A percentile compares a stretch with the other conserved stretches of the same genome.
phyloP scores from a whole-genome alignment of 37 sponge, comb jelly and placozoan genomes.

The Ephydatia muelleri region DNA sequence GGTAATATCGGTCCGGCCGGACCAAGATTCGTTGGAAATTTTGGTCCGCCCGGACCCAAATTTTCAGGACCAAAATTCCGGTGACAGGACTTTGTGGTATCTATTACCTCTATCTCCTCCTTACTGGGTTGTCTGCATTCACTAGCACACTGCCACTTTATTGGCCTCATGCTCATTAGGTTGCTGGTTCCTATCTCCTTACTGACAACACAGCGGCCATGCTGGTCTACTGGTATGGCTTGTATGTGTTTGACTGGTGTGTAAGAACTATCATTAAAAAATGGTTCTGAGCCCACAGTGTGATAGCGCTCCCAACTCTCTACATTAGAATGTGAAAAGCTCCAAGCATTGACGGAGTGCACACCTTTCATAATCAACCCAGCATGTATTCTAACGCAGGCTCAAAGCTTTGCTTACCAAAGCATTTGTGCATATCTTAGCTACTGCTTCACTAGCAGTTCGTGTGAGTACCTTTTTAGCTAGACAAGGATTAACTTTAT shows the following conservation, averaged over 20 bases:
- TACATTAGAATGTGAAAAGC: background rate
- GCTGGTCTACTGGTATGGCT: slow-evolving; percentile 19
- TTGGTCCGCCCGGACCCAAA: no score
- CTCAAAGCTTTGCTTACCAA: background rate
- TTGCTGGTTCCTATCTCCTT: slow-evolving; percentile 23
- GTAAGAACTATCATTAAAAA: slow-evolving; percentile 19
- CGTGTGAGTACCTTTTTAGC: background rate
- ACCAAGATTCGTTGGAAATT: no score
- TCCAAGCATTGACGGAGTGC: background rate
- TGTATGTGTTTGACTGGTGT: background rate
- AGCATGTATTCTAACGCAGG: slow-evolving; percentile 5
- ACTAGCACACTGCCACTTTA: slow-evolving; percentile 23
- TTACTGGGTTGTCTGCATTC: slow-evolving; percentile 8
- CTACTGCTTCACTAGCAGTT: slow-evolving; percentile 2
- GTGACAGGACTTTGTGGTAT: background rate
- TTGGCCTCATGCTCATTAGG: background rate
- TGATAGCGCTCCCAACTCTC: slow-evolving; percentile 15
- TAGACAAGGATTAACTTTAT: background rate
- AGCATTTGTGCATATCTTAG: background rate
- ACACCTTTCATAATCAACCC: background rate
- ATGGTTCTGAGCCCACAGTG: slow-evolving; percentile 21
- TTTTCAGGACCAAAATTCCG: no score
- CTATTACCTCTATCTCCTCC: background rate
- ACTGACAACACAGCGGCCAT: slow-evolving; percentile 15
- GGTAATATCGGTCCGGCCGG: no score